phyloP scores from a whole-genome alignment of 2,113 vertebrate genomes.

The Vulpes lagopus region DNA sequence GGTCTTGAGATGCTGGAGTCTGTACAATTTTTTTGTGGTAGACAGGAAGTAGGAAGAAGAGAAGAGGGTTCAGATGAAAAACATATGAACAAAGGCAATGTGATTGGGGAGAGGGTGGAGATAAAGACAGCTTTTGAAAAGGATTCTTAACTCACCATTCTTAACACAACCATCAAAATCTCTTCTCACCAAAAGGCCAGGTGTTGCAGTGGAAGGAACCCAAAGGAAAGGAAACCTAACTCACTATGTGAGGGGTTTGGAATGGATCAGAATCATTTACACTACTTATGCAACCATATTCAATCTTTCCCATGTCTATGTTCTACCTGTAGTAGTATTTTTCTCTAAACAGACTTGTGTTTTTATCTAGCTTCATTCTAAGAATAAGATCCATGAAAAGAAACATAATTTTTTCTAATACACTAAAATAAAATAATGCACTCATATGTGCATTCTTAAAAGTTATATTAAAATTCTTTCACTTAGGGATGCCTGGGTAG shows the following conservation, averaged over 20 bases:
- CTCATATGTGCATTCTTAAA: neutral
- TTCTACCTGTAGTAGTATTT: neutral
- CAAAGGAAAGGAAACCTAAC: neutral
- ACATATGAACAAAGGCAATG: conserved; percentile 5
- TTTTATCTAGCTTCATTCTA: neutral
- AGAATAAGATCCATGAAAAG: neutral
- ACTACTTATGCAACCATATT: neutral
- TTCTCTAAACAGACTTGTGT: neutral
- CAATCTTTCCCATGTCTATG: neutral
- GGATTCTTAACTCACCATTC: neutral
- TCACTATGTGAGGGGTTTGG: neutral
- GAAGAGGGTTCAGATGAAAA: conserved; percentile 4
- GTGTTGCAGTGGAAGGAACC: neutral
- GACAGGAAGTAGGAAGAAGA: neutral
- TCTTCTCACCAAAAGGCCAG: neutral
- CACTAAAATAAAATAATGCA: neutral
- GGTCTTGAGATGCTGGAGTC: neutral
- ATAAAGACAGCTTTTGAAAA: neutral
- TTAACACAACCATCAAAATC: conserved; percentile 9
- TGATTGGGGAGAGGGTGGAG: neutral
- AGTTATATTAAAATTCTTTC: conserved; percentile 17
- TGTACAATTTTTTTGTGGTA: neutral
- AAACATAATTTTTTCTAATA: conserved; percentile 35
- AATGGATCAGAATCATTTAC: conserved; percentile 10
- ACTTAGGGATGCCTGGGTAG: neutral